phyloP scores from a whole-genome alignment of 1,140 invertebrate species.

The Vanessa tameamea region DNA sequence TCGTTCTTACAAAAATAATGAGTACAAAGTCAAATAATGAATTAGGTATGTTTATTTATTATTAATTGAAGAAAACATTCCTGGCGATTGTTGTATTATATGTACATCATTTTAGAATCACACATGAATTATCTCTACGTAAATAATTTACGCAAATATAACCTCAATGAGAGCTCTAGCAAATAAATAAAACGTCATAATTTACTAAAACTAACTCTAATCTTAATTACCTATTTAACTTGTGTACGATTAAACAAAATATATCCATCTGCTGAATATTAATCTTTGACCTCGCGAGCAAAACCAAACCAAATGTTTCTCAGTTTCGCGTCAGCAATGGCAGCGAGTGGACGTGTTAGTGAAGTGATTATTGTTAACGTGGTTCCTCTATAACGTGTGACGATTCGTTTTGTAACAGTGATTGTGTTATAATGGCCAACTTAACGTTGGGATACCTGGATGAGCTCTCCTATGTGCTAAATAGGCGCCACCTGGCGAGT shows the following conservation, averaged over 20 bases:
- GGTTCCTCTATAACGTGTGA: slow-evolving; percentile 48
- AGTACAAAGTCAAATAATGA: no score
- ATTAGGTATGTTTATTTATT: neutral
- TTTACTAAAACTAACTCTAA: neutral
- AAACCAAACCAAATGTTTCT: slow-evolving; percentile 17
- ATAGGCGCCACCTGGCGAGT: slow-evolving; percentile 63
- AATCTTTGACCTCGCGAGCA: slow-evolving; percentile 47
- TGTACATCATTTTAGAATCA: no score
- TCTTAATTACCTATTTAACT: slow-evolving; percentile 11
- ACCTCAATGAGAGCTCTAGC: no score
- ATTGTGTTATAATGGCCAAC: slow-evolving; percentile 69
- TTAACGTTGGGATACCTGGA: slow-evolving; percentile 76
- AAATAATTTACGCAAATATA: no score
- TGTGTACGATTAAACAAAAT: neutral
- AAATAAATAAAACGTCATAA: neutral
- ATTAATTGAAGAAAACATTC: no score
- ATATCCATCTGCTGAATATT: slow-evolving; percentile 24
- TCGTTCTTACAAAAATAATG: no score
- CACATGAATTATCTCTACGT: no score
- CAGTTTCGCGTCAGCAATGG: slow-evolving; percentile 61
- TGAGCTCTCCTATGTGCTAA: slow-evolving; percentile 76
- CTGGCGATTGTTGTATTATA: no score
- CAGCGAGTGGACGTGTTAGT: slow-evolving; percentile 37
- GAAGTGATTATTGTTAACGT: slow-evolving; percentile 58
- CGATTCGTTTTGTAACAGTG: slow-evolving; percentile 42